Base-by-base conservation (phyloP, 30 jellyfish, hydroid and myxozoan genomes). In the Sanderia malayensis region DNA sequence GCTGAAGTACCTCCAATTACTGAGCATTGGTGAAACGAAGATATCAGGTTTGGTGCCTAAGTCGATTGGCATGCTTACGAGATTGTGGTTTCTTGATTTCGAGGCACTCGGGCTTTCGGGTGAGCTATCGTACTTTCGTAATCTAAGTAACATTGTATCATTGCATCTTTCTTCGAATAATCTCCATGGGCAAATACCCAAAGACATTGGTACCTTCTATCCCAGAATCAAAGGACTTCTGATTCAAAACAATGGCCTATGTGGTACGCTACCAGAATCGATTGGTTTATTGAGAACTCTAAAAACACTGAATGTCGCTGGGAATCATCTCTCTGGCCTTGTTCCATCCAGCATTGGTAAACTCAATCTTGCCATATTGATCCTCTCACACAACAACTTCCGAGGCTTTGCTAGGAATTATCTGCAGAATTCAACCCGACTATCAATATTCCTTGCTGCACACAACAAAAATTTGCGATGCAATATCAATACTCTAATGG, bases 1-100 rank as follows among this genome's bases (percentile, higher is more conserved):
- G 0, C 70, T 79, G 47, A 29, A 21, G 19, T 29, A 68, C 27
- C 77, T 79, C 32, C 61, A 62, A 27, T 82, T 79, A 1, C 46
- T 79, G 30, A 79, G 90, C 19, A n/a, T 66, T 33, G 90, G 90
- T 9, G 90, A 79, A 59, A 79, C 90, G 31, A 21, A 27, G 4
- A 52, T 79, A 11, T 19, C 45, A 8, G 90, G 90, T 18, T 57
- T 59, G 13, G 63, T 79, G 19, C 90, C 90, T 4, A 31, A 22
- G 34, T 65, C 90, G 10, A 33, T 79, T 8, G 33, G 81, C 31
- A 64, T 25, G 11, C 67, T 79, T 21, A 79, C 45, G 11, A 55
- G 27, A 1, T 28, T 79, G 37, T 68, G 82, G 82, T 79, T 79
- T 67, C 73, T 79, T 1, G 90, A 79, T 53, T 41, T 79, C 1